A percentile compares a stretch with the other conserved stretches of the same genome.
phyloP scores from a whole-genome alignment of 2,113 vertebrate species.

The Phrynocephalus versicolor region DNA sequence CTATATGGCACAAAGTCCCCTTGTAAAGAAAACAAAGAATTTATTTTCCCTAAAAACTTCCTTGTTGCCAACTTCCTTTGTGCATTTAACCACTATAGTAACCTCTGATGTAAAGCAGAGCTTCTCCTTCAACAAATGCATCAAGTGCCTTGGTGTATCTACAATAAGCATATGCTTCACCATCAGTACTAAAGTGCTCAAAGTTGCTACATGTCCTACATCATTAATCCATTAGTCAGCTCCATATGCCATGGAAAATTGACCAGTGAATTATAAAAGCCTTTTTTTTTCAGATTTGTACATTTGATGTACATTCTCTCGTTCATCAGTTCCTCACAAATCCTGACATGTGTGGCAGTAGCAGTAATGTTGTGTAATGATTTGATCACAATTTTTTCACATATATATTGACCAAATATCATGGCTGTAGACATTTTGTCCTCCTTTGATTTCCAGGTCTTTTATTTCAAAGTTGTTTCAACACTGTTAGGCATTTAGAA shows the following conservation, averaged over 20 bases:
- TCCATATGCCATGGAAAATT: neutral
- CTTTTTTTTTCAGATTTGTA: neutral
- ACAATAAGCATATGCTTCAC: neutral
- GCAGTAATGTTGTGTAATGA: neutral
- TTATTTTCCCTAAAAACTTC: neutral
- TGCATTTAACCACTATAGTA: neutral
- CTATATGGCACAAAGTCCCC: neutral
- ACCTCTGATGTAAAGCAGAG: neutral
- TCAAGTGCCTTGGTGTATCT: neutral
- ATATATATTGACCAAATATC: neutral
- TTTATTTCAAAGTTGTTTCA: constrained; percentile 51
- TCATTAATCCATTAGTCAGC: no score
- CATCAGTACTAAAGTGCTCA: neutral
- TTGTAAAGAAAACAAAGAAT: no score
- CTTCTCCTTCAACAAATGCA: neutral
- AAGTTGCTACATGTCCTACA: no score
- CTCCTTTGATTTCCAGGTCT: constrained; percentile 38
- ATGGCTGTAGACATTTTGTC: neutral
- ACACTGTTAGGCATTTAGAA: constrained; percentile 58
- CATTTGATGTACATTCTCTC: neutral
- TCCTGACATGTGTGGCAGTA: no score
- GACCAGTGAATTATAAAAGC: neutral
- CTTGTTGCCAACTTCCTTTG: neutral
- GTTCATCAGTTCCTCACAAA: neutral
- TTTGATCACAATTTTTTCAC: no score